These are phyloP conservation scores for Drosophila repletoides DNA, from an alignment of 1,140 invertebrate species.

Conservation along the genomic window DNA sequence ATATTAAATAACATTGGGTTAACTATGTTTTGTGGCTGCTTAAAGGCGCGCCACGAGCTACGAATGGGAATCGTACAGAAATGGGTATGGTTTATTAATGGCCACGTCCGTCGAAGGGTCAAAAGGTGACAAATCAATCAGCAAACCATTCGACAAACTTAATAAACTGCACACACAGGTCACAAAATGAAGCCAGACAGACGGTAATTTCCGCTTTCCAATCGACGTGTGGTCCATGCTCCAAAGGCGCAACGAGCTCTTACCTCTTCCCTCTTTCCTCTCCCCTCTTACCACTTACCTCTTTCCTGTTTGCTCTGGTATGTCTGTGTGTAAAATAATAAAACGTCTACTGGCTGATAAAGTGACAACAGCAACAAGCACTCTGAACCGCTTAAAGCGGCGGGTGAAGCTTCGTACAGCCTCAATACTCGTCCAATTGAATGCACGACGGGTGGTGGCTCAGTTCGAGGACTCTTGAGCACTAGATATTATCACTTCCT, in stretches of 20 bases:
- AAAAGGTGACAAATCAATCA: conserved; percentile 70
- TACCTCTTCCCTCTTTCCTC: no score
- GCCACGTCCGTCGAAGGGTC: conserved; percentile 12
- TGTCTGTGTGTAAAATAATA: conserved; percentile 50
- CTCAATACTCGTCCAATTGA: conserved; percentile 65
- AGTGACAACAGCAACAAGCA: conserved; percentile 35
- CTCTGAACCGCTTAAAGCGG: conserved; percentile 47
- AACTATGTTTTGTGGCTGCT: conserved; percentile 59
- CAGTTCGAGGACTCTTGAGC: conserved; percentile 50
- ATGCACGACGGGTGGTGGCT: conserved; percentile 51
- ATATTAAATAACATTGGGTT: conserved; percentile 66
- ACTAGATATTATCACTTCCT: conserved; percentile 75
- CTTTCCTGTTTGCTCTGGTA: not conserved
- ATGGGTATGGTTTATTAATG: not conserved
- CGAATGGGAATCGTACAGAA: not conserved
- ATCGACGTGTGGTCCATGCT: conserved; percentile 40
- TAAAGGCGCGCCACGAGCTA: conserved; percentile 9
- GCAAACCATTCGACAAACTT: conserved; percentile 61
- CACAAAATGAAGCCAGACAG: conserved; percentile 67
- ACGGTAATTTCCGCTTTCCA: conserved; percentile 71
- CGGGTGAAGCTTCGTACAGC: not conserved
- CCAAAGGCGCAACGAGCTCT: not conserved
- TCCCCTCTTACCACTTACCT: no score
- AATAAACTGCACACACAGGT: conserved; percentile 65
- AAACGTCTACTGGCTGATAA: conserved; percentile 73